These are phyloP conservation scores for Centruroides vittatus DNA, from an alignment of 1,140 invertebrate genomes.

Conservation along the genomic window DNA sequence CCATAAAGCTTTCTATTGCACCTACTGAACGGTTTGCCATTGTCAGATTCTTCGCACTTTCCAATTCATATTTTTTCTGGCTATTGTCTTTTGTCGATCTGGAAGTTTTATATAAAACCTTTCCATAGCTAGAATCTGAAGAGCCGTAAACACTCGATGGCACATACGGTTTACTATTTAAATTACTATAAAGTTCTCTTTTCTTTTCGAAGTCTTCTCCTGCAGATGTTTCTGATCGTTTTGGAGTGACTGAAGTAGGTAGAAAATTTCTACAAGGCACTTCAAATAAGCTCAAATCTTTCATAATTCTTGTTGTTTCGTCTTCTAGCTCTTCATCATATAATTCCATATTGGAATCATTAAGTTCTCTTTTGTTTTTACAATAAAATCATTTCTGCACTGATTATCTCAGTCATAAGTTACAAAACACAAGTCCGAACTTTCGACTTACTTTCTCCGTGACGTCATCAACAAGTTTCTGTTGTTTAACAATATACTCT, in stretches of 20 bases:
- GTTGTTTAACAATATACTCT: too few relatives aligned
- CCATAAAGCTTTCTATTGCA: slow-evolving; percentile 39
- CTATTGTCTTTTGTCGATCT: background rate
- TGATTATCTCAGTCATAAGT: too few relatives aligned
- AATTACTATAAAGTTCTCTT: slow-evolving; percentile 18
- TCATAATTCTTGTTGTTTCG: slow-evolving; percentile 21
- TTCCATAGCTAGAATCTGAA: slow-evolving; percentile 8
- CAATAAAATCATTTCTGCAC: too few relatives aligned
- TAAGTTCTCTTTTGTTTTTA: background rate
- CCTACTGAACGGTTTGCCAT: slow-evolving; percentile 26
- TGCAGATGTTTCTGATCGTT: slow-evolving; percentile 21
- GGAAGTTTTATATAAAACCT: slow-evolving; percentile 5
- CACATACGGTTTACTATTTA: slow-evolving; percentile 1
- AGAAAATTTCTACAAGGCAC: slow-evolving; percentile 15
- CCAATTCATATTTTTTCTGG: slow-evolving; percentile 14
- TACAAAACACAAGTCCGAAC: too few relatives aligned
- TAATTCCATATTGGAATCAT: slow-evolving; percentile 9
- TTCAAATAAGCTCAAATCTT: slow-evolving; percentile 23
- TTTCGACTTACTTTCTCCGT: too few relatives aligned
- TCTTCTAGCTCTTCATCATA: slow-evolving; percentile 19
- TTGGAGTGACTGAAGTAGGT: slow-evolving; percentile 16
- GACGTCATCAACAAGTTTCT: too few relatives aligned
- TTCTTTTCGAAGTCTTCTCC: slow-evolving; percentile 21
- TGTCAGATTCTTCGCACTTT: slow-evolving; percentile 5
- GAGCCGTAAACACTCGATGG: background rate